phyloP scores from a whole-genome alignment of 2,113 vertebrate species.

The Fregata magnificens region DNA sequence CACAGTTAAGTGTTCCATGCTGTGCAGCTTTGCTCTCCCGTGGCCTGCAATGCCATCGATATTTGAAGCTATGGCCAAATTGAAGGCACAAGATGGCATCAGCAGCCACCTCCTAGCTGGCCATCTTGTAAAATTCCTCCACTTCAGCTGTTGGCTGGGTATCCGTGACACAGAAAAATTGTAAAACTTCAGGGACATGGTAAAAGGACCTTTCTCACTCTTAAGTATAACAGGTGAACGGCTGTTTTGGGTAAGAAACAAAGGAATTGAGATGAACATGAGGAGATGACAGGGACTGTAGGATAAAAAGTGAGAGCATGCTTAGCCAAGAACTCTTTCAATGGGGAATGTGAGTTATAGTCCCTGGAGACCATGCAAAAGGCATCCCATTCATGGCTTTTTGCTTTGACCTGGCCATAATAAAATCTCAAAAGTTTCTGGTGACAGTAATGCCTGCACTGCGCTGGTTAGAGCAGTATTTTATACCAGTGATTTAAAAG shows the following conservation, averaged over 20 bases:
- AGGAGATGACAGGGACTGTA: neutral
- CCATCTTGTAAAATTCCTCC: neutral
- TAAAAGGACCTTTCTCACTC: neutral
- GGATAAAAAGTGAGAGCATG: neutral
- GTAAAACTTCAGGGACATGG: neutral
- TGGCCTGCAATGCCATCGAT: neutral
- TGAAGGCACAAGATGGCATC: neutral
- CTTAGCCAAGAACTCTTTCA: neutral
- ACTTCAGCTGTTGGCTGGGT: neutral
- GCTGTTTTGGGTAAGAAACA: neutral
- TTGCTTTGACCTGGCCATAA: conserved; percentile 40
- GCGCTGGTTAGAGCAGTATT: neutral
- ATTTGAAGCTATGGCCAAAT: neutral
- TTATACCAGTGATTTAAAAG: conserved; percentile 2
- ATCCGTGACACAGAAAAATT: neutral
- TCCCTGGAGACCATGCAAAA: conserved; percentile 10
- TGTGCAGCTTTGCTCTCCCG: neutral
- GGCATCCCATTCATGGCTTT: conserved; percentile 29
- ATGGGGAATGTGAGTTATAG: neutral
- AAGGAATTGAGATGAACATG: neutral
- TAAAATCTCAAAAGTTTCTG: conserved; percentile 9
- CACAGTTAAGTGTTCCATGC: neutral
- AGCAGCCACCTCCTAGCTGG: neutral
- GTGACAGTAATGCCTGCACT: neutral
- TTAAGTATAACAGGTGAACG: neutral